phyloP scores from a whole-genome alignment of 2,797 vertebrate genomes.

The Meda fulgida region DNA sequence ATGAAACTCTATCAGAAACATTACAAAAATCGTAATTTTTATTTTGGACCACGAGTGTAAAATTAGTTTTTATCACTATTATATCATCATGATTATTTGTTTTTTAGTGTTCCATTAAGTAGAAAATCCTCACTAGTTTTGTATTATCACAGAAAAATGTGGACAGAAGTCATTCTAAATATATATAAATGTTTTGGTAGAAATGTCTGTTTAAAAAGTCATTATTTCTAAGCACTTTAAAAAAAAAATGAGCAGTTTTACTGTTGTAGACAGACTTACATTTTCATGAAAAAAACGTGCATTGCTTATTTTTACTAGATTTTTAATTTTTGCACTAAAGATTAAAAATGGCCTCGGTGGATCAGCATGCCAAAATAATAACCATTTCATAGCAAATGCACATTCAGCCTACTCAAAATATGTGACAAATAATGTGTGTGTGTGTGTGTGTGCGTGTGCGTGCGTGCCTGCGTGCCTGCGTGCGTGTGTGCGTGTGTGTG shows the following conservation, averaged over 20 bases:
- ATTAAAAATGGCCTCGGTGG: background rate
- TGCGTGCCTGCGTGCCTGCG: too few species aligned
- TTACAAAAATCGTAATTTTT: too few species aligned
- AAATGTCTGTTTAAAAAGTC: background rate
- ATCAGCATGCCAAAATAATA: background rate
- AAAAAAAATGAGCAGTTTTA: background rate
- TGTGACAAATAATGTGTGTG: too few species aligned
- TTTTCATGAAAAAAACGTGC: background rate
- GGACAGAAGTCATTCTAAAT: background rate
- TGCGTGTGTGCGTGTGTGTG: too few species aligned
- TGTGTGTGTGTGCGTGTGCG: background rate
- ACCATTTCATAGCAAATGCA: too few species aligned
- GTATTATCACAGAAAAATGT: background rate
- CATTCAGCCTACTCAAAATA: too few species aligned
- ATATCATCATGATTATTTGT: background rate
- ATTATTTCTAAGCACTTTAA: too few species aligned
- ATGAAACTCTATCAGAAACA: too few species aligned
- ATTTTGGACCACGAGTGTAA: too few species aligned
- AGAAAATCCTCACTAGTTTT: too few species aligned
- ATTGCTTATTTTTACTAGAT: background rate
- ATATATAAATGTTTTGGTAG: background rate
- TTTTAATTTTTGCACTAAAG: background rate
- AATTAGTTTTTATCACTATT: too few species aligned
- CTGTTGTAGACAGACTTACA: background rate
- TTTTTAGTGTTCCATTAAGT: too few species aligned